These are phyloP conservation scores for Tympanoctomys barrerae DNA, from an alignment of 2,797 vertebrate genomes.

Conservation along the genomic window DNA sequence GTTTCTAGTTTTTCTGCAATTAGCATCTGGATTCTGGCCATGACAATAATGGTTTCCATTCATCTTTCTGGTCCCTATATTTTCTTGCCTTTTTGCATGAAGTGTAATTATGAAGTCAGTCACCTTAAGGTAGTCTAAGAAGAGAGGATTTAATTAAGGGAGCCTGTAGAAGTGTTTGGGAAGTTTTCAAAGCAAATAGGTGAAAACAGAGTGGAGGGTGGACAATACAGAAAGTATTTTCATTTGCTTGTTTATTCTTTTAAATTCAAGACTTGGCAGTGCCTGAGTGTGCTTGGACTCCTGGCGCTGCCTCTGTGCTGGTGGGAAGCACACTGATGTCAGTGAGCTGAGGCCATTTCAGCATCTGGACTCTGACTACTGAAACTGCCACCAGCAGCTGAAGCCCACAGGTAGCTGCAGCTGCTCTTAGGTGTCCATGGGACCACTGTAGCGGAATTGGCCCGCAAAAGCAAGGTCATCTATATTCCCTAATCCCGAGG, in stretches of 20 bases:
- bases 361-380: neutral
- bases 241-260: neutral
- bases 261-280: slow-evolving; percentile 1
- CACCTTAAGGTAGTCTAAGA: slow-evolving; percentile 30
- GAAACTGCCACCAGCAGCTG: neutral
- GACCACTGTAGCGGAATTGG: neutral
- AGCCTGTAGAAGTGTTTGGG: neutral
- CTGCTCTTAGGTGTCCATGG: neutral
- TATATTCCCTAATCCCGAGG: neutral
- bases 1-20: slow-evolving; percentile 35
- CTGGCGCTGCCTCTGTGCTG: neutral
- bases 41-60: neutral
- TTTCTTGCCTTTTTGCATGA: neutral
- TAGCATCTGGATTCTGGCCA: slow-evolving; percentile 20
- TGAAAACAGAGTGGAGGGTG: neutral
- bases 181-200: neutral
- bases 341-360: neutral
- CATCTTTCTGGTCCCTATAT: neutral
- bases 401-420: neutral
- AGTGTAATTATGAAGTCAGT: slow-evolving; percentile 26
- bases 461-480: neutral
- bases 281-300: neutral
- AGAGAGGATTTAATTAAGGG: neutral
- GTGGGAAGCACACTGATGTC: neutral
- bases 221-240: neutral